phyloP scores from a whole-genome alignment of 2,797 vertebrate genomes.

The Argya squamiceps region DNA sequence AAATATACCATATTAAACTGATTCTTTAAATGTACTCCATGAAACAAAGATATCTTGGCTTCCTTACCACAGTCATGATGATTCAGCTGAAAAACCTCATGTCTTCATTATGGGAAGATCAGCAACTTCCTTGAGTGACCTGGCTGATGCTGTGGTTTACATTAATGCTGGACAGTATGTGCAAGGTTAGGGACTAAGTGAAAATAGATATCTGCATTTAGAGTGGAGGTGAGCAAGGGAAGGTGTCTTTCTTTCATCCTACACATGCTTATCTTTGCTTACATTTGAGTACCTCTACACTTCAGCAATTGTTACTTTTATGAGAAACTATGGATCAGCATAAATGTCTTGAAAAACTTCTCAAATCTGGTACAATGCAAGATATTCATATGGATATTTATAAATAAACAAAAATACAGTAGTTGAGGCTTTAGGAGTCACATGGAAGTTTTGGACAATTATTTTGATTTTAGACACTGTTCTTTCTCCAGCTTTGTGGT shows the following conservation, averaged over 20 bases:
- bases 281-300: background rate
- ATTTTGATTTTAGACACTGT: slow-evolving; percentile 50
- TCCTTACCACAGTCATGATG: background rate
- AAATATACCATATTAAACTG: background rate
- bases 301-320: background rate
- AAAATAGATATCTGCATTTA: background rate
- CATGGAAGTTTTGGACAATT: slow-evolving; percentile 23
- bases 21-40: background rate
- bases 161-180: slow-evolving; percentile 11
- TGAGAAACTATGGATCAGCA: background rate
- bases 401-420: background rate
- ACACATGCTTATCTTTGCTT: background rate
- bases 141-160: slow-evolving; percentile 35
- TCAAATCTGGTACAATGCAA: background rate
- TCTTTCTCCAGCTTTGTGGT: slow-evolving; percentile 88
- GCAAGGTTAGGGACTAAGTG: background rate
- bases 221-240: background rate
- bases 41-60: background rate
- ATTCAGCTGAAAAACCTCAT: background rate
- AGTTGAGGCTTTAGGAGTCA: slow-evolving; percentile 21
- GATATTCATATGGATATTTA: background rate
- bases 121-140: background rate
- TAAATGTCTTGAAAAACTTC: background rate
- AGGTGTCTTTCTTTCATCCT: background rate
- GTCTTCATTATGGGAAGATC: background rate